Conservation (phyloP, 2,113 vertebrate genomes). For the Chionomys nivalis region DNA sequence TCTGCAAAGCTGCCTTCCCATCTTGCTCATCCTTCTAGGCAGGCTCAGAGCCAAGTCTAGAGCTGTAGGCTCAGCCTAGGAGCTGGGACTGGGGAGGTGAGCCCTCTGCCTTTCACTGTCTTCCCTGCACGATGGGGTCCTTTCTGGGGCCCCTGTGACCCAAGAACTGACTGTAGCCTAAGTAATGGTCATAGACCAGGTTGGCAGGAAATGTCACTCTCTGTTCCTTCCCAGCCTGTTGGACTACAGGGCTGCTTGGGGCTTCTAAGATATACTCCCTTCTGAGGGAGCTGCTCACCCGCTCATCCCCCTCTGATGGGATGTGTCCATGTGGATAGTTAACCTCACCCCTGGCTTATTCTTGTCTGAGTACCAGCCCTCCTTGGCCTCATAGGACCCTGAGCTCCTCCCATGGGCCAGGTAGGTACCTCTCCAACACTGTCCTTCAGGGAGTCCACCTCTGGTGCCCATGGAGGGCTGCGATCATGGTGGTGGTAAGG, state of each 20-base stretch:
- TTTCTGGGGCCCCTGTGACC: neutral
- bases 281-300: neutral
- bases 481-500: rapidly evolving
- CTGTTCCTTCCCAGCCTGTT: neutral
- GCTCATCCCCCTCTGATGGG: rapidly evolving
- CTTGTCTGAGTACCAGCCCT: neutral
- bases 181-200: rapidly evolving
- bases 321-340: neutral
- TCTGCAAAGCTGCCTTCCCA: neutral
- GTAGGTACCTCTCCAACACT: rapidly evolving
- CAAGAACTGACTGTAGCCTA: neutral
- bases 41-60: neutral
- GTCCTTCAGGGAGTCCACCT: neutral
- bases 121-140: neutral
- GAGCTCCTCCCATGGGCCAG: neutral
- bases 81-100: rapidly evolving
- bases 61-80: rapidly evolving
- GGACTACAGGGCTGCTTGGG: neutral
- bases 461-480: rapidly evolving
- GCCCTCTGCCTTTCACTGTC: neutral
- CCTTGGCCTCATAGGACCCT: neutral
- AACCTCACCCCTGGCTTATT: neutral
- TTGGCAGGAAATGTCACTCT: neutral
- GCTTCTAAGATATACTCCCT: neutral
- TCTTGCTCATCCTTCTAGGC: rapidly evolving